These are phyloP conservation scores for Sitophilus oryzae DNA, from an alignment of 1,140 invertebrate genomes.

Conservation along the genomic window DNA sequence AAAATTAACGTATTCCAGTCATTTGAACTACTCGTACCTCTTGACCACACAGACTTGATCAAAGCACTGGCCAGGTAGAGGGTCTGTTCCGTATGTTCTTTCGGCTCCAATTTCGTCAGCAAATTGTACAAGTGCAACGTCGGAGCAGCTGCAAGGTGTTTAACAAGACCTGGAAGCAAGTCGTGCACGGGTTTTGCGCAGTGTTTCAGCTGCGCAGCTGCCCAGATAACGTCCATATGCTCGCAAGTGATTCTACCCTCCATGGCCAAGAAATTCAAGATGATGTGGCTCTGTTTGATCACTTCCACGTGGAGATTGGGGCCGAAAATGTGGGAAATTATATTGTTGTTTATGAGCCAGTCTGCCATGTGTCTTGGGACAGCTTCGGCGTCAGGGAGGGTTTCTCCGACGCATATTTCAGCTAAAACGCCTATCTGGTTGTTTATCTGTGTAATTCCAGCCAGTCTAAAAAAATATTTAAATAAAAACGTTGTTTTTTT, in stretches of 20 bases:
- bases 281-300: slow-evolving; percentile 90
- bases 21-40: slow-evolving; percentile 51
- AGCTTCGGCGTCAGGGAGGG: slow-evolving; percentile 72
- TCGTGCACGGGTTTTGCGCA: slow-evolving; percentile 91
- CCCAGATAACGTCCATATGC: slow-evolving; percentile 91
- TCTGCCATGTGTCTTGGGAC: slow-evolving; percentile 77
- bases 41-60: slow-evolving; percentile 84
- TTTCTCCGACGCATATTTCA: slow-evolving; percentile 82
- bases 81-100: slow-evolving; percentile 90
- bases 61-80: slow-evolving; percentile 81
- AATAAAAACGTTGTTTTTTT: background rate
- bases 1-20: background rate
- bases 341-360: slow-evolving; percentile 86
- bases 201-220: slow-evolving; percentile 88
- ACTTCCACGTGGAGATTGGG: slow-evolving; percentile 94
- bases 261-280: slow-evolving; percentile 86
- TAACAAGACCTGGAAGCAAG: slow-evolving; percentile 80
- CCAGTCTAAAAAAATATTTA: slow-evolving; percentile 46
- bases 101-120: slow-evolving; percentile 76
- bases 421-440: slow-evolving; percentile 87
- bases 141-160: slow-evolving; percentile 79
- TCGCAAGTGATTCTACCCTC: slow-evolving; percentile 85
- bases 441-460: slow-evolving; percentile 89
- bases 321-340: slow-evolving; percentile 91
- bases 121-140: slow-evolving; percentile 82